These are phyloP conservation scores for Procapra przewalskii DNA, from an alignment of 2,113 vertebrate genomes.

Conservation along the genomic window DNA sequence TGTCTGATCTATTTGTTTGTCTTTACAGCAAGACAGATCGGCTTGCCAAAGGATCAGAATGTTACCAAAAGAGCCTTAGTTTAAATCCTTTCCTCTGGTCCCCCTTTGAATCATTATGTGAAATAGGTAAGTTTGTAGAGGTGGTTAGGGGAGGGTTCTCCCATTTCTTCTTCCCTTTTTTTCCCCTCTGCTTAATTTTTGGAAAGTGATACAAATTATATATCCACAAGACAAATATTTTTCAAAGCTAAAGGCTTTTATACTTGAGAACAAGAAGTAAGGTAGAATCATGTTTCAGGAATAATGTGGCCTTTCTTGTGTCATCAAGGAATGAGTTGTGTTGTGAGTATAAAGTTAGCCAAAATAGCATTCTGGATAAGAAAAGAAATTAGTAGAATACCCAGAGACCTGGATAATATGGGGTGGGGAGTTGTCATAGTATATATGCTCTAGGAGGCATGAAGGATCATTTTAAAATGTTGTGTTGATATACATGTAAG, in stretches of 20 bases:
- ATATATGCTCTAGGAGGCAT: not conserved
- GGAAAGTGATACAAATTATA: conserved; percentile 5
- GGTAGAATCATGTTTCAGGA: conserved; percentile 3
- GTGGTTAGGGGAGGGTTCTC: not conserved
- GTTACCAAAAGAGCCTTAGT: conserved; percentile 98
- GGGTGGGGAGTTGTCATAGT: not conserved
- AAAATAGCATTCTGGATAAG: conserved; percentile 18
- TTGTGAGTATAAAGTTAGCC: not conserved
- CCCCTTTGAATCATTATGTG: conserved; percentile 97
- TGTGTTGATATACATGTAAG: not conserved
- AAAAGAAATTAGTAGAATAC: not conserved
- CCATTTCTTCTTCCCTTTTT: not conserved
- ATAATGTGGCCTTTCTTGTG: not conserved
- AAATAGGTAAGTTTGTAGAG: conserved; percentile 89
- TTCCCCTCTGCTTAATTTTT: not conserved
- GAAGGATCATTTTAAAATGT: not conserved
- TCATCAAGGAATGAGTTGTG: not conserved
- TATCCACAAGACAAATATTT: conserved; percentile 28
- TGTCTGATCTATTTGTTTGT: conserved; percentile 71
- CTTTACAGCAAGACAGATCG: conserved; percentile 90
- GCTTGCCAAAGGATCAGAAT: conserved; percentile 97
- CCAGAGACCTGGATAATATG: not conserved
- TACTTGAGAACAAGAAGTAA: conserved; percentile 21
- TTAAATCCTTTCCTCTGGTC: conserved; percentile 99
- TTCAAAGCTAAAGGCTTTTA: conserved; percentile 6